Base-by-base conservation (phyloP, 2,797 vertebrate species). In the Sebastolobus alascanus region DNA sequence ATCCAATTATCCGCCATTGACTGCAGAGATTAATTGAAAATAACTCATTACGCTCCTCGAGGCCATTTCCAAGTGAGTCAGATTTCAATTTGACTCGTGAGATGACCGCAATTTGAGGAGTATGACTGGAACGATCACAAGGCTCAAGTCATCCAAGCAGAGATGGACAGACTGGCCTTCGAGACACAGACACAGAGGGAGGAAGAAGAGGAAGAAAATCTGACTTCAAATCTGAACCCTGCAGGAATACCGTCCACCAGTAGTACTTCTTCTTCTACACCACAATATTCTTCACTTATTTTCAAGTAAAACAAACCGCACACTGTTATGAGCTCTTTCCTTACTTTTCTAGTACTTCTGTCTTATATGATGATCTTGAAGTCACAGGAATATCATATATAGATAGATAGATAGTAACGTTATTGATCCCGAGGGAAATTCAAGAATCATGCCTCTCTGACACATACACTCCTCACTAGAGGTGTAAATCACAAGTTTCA, bases 21-120 rank as follows among this genome's bases (percentile, higher is more conserved):
- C 84, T 70, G 72, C 67, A 59, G 58, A 82, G 83, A 90, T 87
- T 90, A 83, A 93, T 87, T 89, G 73, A 90, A 85, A 93, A 88
- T 81, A 83, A 73, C 4, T 89, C 88, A 88, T 89, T 82, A 86
- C 1, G 66, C 40, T 83, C 74, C 66, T 81, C 1, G 58, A 87
- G 86, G 67, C 69, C 82, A 61, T 81, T 46, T 82, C 77, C 58
- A n/a, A 66, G 77, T 75, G 69, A 90, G 68, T 88, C 72, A 0
- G 50, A 84, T 71, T 88, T 91, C 86, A 82, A 68, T 88, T 76
- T 70, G n/a, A 79, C 77, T 83, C 7, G 12, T 63, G 22, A 78
- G 77, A 38, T 33, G 78, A 77, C 52, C 11, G 12, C 74, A 73
- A 37, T 64, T 71, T 54, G 69, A 68, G 16, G 69, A 69, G 66